Base-by-base conservation (phyloP, 1,140 invertebrate genomes). In the Odontomachus brunneus region DNA sequence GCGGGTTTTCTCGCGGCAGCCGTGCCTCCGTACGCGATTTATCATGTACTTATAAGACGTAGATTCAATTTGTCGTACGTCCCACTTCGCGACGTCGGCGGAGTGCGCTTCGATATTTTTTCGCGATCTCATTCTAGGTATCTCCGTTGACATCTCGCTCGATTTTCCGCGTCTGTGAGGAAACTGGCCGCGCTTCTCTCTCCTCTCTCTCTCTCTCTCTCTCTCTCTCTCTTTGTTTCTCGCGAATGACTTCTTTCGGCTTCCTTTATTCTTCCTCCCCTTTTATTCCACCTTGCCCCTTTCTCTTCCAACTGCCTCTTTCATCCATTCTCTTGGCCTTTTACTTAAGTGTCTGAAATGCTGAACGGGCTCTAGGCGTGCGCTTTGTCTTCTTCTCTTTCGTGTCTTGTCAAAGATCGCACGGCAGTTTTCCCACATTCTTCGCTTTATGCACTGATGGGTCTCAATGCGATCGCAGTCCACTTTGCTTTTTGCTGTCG, bases 311-410 rank as follows among this genome's bases (percentile, higher is more conserved):
- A 33, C 29, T 5, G 38, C 19, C 51, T 14, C 11, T 0, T 22
- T n/a, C 51, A 15, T 55, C 53, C 9, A 44, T 55, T 19, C 11
- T 17, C 19, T 67, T 65, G 22, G 22, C 49, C 29, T 71, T 71
- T 9, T 7, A 9, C 24, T 49, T 17, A 71, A 80, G 24, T 57
- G 38, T 29, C 51, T 69, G 33, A 4, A 19, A 33, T 44, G 22
- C 17, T 26, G 17, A n/a, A 19, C 17, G 57, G 48, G 22, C 15
- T 26, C 29, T 9, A 5, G 33, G 48, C 33, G 0, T 44, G 19
- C 29, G 75, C 65, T 80, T 80, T 71, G 51, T 80, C 75, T 59
- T 57, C 33, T 29, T 33, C 22, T 57, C 51, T 80, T 71, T 80
- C 22, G 51, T 24, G 14, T 57, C 63, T 57, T 57, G 51, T 78